These are phyloP conservation scores for Linyphia triangularis DNA, from an alignment of 2,888 invertebrate species.

Conservation along the genomic window DNA sequence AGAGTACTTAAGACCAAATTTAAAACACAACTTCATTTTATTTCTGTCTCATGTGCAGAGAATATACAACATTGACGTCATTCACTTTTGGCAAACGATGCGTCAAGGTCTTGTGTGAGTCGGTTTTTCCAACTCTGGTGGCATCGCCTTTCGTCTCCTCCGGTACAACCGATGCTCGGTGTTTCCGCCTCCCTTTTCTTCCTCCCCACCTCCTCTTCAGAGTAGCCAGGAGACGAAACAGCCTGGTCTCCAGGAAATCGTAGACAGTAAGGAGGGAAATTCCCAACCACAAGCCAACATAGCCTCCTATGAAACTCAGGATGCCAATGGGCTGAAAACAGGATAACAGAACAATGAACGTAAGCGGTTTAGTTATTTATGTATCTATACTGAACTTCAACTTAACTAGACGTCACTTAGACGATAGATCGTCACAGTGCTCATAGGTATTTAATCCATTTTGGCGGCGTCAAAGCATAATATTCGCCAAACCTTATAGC, in stretches of 20 bases:
- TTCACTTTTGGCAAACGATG: background rate
- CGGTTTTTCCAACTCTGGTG: background rate
- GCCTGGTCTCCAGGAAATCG: slow-evolving; percentile 65
- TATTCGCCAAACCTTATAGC: too few species aligned
- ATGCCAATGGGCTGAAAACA: slow-evolving; percentile 65
- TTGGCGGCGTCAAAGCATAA: too few species aligned
- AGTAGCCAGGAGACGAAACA: slow-evolving; percentile 34
- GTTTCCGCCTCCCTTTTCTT: background rate
- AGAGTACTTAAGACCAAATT: too few species aligned
- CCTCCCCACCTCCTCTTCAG: slow-evolving; percentile 5
- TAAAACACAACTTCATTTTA: too few species aligned
- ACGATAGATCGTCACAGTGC: too few species aligned
- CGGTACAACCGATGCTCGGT: background rate
- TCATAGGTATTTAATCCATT: too few species aligned
- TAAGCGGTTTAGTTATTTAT: too few species aligned
- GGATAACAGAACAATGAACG: too few species aligned
- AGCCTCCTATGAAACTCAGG: slow-evolving; percentile 70
- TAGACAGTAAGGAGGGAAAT: slow-evolving; percentile 66
- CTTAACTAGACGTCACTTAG: too few species aligned
- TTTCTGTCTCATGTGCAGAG: background rate
- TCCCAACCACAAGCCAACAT: slow-evolving; percentile 68
- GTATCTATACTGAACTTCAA: too few species aligned
- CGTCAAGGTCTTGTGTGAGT: background rate
- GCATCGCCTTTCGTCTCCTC: background rate
- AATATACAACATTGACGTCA: background rate